A percentile compares a stretch with the other conserved stretches of the same genome.
Evolutionary conservation across 2,797 vertebrate genomes (phyloP).

Genomic region (Ctenopoma multispine): DNA sequence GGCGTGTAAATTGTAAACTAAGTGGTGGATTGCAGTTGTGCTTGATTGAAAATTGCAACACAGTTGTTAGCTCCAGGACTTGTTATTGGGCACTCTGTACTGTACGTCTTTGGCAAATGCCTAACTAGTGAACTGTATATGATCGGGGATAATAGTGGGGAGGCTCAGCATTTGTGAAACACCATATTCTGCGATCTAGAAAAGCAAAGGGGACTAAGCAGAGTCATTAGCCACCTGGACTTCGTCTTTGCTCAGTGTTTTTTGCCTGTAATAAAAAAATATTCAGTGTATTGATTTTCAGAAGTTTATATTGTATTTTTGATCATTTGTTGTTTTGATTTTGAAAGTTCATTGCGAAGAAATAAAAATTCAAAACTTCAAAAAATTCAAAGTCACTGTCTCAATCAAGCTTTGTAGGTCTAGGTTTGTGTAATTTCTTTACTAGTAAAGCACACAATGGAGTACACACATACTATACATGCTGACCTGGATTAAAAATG

Average conservation of each 20-base stretch:
- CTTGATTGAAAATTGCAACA: constrained; percentile 66
- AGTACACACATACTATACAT: background rate
- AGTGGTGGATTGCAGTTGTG: constrained; percentile 64
- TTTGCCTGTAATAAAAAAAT: constrained; percentile 73
- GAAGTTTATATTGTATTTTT: constrained; percentile 87
- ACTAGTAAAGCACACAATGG: background rate
- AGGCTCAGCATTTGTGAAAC: constrained; percentile 66
- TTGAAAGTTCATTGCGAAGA: constrained; percentile 78
- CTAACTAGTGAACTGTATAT: constrained; percentile 72
- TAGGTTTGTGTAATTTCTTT: background rate
- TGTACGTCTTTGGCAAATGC: constrained; percentile 72
- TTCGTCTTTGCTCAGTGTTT: constrained; percentile 76
- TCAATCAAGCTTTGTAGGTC: constrained; percentile 38
- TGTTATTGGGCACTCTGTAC: constrained; percentile 74
- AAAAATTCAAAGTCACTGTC: constrained; percentile 56
- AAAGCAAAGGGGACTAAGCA: constrained; percentile 69
- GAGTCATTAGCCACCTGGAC: constrained; percentile 63
- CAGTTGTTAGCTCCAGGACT: constrained; percentile 70
- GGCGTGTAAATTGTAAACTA: constrained; percentile 52
- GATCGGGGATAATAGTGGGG: constrained; percentile 50
- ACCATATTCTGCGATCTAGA: constrained; percentile 68
- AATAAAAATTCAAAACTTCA: constrained; percentile 76
- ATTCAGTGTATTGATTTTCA: constrained; percentile 81
- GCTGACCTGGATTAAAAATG: background rate
- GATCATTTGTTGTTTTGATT: constrained; percentile 71